These are phyloP conservation scores for Tethya wilhelma DNA, from an alignment of 37 sponge, comb jelly and placozoan species.

Conservation along the genomic window DNA sequence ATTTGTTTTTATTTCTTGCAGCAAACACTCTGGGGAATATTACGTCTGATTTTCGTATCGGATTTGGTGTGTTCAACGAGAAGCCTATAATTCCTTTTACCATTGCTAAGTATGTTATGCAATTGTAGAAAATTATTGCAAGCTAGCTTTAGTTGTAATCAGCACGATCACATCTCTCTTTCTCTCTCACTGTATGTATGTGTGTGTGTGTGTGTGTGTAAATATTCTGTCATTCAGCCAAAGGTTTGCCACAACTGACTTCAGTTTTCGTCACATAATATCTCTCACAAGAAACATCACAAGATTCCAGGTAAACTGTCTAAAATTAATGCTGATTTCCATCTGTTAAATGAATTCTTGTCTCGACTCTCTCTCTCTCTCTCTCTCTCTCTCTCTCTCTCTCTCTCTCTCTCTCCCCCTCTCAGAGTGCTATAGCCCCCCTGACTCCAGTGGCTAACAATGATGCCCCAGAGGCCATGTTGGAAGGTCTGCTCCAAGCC, in stretches of 20 bases:
- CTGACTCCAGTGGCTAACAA: conserved; percentile 47
- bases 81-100: conserved; percentile 42
- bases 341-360: neutral
- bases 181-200: too few relatives aligned
- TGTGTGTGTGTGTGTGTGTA: too few relatives aligned
- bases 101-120: neutral
- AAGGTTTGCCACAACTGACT: conserved; percentile 1
- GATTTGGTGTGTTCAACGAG: conserved; percentile 77
- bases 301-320: conserved; percentile 11
- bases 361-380: neutral
- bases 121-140: neutral
- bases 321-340: neutral
- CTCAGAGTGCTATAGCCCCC: neutral
- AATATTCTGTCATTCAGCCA: too few relatives aligned
- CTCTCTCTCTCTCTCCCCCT: too few relatives aligned
- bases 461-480: conserved; percentile 83
- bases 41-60: conserved; percentile 38
- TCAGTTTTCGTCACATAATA: conserved; percentile 42
- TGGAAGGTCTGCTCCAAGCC: conserved; percentile 87
- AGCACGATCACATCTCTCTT: too few relatives aligned
- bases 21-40: conserved; percentile 29
- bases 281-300: conserved; percentile 33
- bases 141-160: neutral
- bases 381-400: neutral
- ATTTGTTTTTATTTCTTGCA: neutral